These are phyloP conservation scores for Microchirus variegatus DNA, from an alignment of 2,797 vertebrate genomes.

Conservation along the genomic window DNA sequence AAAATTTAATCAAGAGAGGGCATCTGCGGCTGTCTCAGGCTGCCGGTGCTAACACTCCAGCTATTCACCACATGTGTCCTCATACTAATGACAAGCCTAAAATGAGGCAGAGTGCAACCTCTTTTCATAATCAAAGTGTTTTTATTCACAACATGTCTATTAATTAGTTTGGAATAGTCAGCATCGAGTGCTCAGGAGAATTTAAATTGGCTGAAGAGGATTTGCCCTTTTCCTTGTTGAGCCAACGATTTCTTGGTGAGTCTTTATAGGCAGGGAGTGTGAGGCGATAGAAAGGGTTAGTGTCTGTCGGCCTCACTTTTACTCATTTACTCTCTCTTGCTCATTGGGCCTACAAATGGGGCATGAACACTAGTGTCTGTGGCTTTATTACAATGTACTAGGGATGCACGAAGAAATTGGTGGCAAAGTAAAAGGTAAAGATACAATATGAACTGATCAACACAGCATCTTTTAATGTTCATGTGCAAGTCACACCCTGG, in stretches of 20 bases:
- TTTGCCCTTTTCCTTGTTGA: constrained; percentile 78
- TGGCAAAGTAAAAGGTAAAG: too few relatives aligned
- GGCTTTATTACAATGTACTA: too few relatives aligned
- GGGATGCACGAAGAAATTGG: too few relatives aligned
- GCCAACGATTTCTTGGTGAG: constrained; percentile 78
- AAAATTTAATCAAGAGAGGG: constrained; percentile 74
- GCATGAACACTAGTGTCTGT: too few relatives aligned
- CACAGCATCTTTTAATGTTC: too few relatives aligned
- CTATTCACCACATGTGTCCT: constrained; percentile 77
- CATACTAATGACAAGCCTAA: constrained; percentile 78
- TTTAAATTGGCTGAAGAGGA: constrained; percentile 82
- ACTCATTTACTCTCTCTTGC: too few relatives aligned
- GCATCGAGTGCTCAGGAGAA: constrained; percentile 74
- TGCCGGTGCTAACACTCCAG: constrained; percentile 66
- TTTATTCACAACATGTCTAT: constrained; percentile 82
- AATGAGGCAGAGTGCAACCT: constrained; percentile 76
- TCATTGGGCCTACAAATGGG: too few relatives aligned
- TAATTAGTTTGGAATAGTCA: constrained; percentile 80
- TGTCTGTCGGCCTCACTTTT: constrained; percentile 12
- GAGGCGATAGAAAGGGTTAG: constrained; percentile 53
- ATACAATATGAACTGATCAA: too few relatives aligned
- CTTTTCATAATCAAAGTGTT: constrained; percentile 79
- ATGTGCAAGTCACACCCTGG: too few relatives aligned
- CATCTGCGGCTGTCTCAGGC: constrained; percentile 68
- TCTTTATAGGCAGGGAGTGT: constrained; percentile 64